Evolutionary conservation across 2,113 vertebrate species (phyloP).

Genomic region (Egretta garzetta): DNA sequence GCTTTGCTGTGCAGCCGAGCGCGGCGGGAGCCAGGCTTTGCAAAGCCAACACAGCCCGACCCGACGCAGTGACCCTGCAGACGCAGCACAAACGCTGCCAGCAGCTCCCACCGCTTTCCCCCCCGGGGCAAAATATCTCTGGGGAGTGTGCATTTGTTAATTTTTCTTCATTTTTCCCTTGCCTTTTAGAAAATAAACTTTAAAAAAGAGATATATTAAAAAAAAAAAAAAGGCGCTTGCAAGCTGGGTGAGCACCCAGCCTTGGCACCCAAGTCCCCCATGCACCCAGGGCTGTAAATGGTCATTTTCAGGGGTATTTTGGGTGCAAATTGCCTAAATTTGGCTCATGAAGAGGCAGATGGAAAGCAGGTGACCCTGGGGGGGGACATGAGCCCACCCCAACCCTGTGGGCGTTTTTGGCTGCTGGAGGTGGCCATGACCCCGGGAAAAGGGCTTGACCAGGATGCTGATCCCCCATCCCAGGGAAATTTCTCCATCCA

Average conservation of each 20-base stretch:
- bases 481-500: not conserved
- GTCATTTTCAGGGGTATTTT: not conserved
- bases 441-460: not conserved
- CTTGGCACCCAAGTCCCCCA: not conserved
- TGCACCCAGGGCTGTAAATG: not conserved
- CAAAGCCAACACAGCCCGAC: not conserved
- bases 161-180: not conserved
- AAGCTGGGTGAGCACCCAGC: not conserved
- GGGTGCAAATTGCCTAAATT: not conserved
- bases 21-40: not conserved
- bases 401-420: fast-evolving
- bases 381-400: fast-evolving
- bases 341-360: not conserved
- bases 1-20: not conserved
- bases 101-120: not conserved
- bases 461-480: fast-evolving
- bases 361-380: fast-evolving
- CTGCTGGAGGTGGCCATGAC: not conserved
- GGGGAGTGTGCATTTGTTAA: too few species aligned
- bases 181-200: not conserved
- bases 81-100: not conserved
- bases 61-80: not conserved
- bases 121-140: not conserved
- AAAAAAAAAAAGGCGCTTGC: not conserved
- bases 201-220: not conserved